A percentile compares a stretch with the other conserved stretches of the same genome.
phyloP scores from a whole-genome alignment of 2,797 vertebrate species.

The Siniperca undulata region DNA sequence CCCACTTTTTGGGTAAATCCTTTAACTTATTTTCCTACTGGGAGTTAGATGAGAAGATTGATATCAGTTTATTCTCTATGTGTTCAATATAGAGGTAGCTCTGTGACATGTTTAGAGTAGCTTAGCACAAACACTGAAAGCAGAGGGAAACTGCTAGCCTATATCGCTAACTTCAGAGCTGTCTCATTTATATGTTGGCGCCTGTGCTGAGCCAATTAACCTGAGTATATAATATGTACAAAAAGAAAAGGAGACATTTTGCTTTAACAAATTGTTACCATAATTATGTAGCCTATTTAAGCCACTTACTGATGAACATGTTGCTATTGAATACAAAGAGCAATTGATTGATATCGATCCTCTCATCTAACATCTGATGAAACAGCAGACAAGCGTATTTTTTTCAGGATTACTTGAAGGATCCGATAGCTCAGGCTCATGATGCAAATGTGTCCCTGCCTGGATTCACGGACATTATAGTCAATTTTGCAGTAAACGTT shows the following conservation, averaged over 20 bases:
- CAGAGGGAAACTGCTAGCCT: not conserved
- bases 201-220: not conserved
- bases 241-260: too few species aligned
- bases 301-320: not conserved
- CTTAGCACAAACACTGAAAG: not conserved
- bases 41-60: not conserved
- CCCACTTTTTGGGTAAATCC: not conserved
- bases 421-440: not conserved
- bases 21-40: not conserved
- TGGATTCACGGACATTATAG: not conserved
- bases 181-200: not conserved
- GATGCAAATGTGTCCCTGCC: not conserved
- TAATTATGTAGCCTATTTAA: not conserved
- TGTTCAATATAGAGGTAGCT: not conserved
- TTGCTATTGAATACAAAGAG: not conserved
- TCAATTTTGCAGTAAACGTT: too few species aligned
- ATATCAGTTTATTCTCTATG: too few species aligned
- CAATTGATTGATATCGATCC: not conserved
- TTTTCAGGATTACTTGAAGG: not conserved
- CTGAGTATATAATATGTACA: not conserved
- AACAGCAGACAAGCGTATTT: not conserved
- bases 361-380: not conserved
- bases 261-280: not conserved
- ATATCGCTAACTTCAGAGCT: not conserved
- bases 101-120: not conserved